Evolutionary conservation across 2,888 invertebrate genomes (phyloP), one percentile per base, ranked within the genome.

Genomic region (Synanthedon formicaeformis): DNA sequence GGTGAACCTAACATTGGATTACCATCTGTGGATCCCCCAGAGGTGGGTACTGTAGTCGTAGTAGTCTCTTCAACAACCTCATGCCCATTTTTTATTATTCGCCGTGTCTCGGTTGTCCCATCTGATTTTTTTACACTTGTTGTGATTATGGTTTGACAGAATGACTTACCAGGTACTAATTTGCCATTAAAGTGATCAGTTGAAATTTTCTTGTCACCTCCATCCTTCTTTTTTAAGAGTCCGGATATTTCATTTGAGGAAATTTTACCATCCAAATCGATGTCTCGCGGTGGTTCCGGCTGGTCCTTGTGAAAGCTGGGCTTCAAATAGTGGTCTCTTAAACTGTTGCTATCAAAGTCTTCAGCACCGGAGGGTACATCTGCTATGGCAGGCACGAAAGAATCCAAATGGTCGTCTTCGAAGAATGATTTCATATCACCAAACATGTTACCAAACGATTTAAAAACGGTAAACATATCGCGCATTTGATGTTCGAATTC

Each of bases 301-400:
- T 64, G 68, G 3, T 59, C 59, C 50, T 65, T 71, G 50, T 78
- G 78, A 58, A 75, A 83, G 48, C 83, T 85, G 1, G 86, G 85
- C 58, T 86, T 85, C n/a, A 87, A 61, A 57, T 86, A 87, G 55
- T 80, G 81, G 55, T 85, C 80, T 55, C 86, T 69, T 18, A 87
- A 73, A 53, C 61, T 78, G 53, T 72, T 73, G 54, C 68, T 73
- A 45, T 72, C 63, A 52, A 62, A 69, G 51, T 69, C 62, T 10
- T 79, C 77, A 0, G 69, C 57, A 1, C 69, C 67, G 2, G 56
- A 18, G 4, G 53, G 55, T 54, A 51, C 61, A 49, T 58, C 63
- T 5, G 65, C 57, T 10, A 50, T 34, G 1, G 27, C 27, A 10
- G 50, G 23, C 12, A 23, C 16, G 49, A 74, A 59, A 0, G 67